Evolutionary conservation across 2,113 vertebrate species (phyloP).

Genomic region (Rhinogobius similis): DNA sequence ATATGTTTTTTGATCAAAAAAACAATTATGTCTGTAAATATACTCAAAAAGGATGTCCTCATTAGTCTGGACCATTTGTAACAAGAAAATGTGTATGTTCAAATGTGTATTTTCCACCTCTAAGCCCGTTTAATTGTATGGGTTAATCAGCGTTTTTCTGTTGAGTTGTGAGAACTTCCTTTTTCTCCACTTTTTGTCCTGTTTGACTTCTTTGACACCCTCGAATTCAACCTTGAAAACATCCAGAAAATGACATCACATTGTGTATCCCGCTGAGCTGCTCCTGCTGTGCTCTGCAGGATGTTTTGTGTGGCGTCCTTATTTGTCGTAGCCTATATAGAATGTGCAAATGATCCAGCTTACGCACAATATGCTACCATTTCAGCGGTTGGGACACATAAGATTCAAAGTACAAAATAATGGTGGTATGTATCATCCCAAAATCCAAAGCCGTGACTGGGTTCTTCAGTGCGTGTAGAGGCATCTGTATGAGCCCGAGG

Average conservation of each 20-base stretch:
- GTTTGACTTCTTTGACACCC: conserved; percentile 29
- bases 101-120: too few relatives aligned
- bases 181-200: conserved; percentile 21
- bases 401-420: background rate
- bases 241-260: conserved; percentile 10
- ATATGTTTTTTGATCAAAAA: too few relatives aligned
- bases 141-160: background rate
- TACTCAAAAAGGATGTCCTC: too few relatives aligned
- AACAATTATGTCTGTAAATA: too few relatives aligned
- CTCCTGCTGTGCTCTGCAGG: conserved; percentile 46
- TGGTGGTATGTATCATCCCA: background rate
- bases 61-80: too few relatives aligned
- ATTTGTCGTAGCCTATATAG: conserved; percentile 39
- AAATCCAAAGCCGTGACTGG: conserved; percentile 1
- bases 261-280: conserved; percentile 27
- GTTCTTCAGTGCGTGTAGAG: conserved; percentile 8
- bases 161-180: background rate
- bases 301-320: conserved; percentile 32
- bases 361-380: background rate
- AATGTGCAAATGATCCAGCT: conserved; percentile 9
- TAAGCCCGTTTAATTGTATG: too few relatives aligned
- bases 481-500: conserved; percentile 47
- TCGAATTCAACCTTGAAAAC: conserved; percentile 33
- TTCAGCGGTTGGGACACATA: background rate
- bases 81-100: too few relatives aligned